Conservation (phyloP, 2,797 vertebrate species). For the Tangara arthus region DNA sequence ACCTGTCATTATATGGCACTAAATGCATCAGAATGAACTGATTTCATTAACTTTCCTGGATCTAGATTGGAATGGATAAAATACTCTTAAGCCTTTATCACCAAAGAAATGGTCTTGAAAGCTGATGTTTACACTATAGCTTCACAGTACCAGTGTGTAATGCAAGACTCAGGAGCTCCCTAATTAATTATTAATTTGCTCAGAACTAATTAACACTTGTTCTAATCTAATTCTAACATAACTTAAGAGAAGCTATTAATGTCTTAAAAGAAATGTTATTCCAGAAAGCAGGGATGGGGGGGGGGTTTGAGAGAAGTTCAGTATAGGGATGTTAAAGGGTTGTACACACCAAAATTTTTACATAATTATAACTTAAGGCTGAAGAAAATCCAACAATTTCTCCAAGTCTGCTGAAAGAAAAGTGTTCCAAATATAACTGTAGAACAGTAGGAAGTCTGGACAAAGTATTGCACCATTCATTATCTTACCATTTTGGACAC, state of each 20-base stretch:
- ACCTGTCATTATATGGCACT: constrained; percentile 3
- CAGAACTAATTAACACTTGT: neutral
- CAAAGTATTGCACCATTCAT: neutral
- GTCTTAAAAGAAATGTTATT: neutral
- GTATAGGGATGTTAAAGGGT: accelerated
- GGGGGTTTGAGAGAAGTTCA: accelerated
- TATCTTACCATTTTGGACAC: neutral
- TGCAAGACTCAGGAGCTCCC: neutral
- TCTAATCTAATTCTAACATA: neutral
- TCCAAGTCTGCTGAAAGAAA: neutral
- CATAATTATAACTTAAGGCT: neutral
- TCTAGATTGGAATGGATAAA: neutral
- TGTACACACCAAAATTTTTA: neutral
- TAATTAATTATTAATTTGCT: neutral
- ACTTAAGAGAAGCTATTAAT: neutral
- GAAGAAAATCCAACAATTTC: neutral
- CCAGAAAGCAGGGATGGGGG: accelerated
- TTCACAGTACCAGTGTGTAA: neutral
- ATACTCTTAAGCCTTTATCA: neutral
- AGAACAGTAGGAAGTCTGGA: neutral
- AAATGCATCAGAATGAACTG: neutral
- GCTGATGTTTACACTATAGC: neutral
- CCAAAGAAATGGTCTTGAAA: neutral
- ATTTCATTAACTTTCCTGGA: constrained; percentile 27
- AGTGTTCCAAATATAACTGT: neutral